phyloP scores from a whole-genome alignment of 2,888 invertebrate genomes.

The Eupithecia inturbata region DNA sequence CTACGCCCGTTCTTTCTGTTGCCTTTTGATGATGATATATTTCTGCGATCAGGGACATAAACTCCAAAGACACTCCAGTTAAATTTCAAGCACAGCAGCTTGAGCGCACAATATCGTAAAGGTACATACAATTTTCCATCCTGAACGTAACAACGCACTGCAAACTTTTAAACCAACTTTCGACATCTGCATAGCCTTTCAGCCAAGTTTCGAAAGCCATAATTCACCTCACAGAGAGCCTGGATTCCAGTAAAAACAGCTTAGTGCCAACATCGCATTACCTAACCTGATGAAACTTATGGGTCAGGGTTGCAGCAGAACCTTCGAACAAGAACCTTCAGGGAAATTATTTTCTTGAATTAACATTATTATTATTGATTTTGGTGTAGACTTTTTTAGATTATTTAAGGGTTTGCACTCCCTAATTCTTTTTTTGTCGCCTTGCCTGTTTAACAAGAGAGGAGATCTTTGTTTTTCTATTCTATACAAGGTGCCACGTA shows the following conservation, averaged over 20 bases:
- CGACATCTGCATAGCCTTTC: conserved; percentile 21
- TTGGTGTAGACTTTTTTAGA: too few species aligned
- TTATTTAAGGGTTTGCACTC: too few species aligned
- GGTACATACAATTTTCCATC: background rate
- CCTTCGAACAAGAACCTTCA: conserved; percentile 25
- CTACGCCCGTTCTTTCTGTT: background rate
- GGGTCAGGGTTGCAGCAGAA: conserved; percentile 39
- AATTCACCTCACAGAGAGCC: conserved; percentile 14
- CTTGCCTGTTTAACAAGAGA: background rate
- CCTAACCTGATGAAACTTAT: conserved; percentile 32
- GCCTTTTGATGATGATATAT: background rate
- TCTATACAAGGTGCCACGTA: too few species aligned
- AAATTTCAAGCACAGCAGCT: too few species aligned
- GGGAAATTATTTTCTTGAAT: background rate
- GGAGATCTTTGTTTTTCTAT: background rate
- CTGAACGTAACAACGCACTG: background rate
- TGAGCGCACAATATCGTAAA: background rate
- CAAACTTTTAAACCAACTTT: background rate
- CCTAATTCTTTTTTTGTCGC: background rate
- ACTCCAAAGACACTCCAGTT: background rate
- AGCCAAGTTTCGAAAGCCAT: conserved; percentile 24
- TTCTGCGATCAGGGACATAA: background rate
- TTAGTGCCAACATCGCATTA: conserved; percentile 34
- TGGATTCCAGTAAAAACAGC: conserved; percentile 19
- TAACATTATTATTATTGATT: background rate